Conservation (phyloP, 2,113 vertebrate genomes). For the Chloebia gouldiae region DNA sequence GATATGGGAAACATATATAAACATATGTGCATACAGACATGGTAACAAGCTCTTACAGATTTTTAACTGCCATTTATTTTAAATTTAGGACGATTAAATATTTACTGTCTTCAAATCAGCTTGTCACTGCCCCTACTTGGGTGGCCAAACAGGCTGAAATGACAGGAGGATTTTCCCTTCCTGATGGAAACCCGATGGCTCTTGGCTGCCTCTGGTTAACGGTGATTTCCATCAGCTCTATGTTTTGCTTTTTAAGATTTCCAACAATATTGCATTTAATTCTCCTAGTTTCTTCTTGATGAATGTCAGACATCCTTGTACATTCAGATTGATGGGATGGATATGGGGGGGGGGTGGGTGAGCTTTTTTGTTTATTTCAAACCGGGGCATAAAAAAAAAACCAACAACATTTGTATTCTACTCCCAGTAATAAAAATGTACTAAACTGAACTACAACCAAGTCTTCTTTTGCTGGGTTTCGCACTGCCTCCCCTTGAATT, state of each 20-base stretch:
- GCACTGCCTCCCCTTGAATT: background rate
- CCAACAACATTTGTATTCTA: background rate
- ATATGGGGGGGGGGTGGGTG: accelerated
- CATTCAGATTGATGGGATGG: background rate
- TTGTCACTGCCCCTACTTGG: background rate
- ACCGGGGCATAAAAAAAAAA: background rate
- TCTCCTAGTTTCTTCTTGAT: background rate
- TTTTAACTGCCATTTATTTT: background rate
- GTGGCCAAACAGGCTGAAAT: background rate
- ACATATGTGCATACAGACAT: background rate
- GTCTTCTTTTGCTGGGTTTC: background rate
- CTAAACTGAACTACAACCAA: background rate
- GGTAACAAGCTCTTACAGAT: background rate
- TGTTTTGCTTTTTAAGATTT: background rate
- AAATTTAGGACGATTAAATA: background rate
- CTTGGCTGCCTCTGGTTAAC: background rate
- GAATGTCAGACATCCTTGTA: background rate
- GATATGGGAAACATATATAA: background rate
- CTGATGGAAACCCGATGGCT: background rate
- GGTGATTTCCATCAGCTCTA: background rate
- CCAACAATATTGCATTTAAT: background rate
- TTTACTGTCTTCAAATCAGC: background rate
- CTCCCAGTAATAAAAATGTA: background rate
- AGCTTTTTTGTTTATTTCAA: background rate
- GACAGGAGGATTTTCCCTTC: background rate